phyloP scores from a whole-genome alignment of 30 jellyfish, hydroid and myxozoan genomes.

The Cassiopea xamachana region DNA sequence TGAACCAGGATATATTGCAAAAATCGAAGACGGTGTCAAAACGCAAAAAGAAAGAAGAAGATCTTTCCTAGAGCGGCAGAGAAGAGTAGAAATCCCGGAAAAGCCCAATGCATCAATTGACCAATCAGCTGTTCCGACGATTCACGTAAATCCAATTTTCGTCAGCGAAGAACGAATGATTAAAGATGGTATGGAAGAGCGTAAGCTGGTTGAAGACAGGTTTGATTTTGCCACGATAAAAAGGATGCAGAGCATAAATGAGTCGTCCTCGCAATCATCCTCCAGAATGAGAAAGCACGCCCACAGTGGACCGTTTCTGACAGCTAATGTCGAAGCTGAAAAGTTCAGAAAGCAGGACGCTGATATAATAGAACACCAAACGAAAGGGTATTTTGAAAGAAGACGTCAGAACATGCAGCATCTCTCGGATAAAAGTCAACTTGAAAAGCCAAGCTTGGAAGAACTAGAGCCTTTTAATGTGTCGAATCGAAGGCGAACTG shows the following conservation, averaged over 20 bases:
- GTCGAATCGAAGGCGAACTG: conserved; percentile 47
- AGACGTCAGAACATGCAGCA: conserved; percentile 62
- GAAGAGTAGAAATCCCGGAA: conserved; percentile 71
- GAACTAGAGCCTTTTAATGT: conserved; percentile 43
- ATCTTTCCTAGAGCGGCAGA: conserved; percentile 66
- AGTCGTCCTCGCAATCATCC: background rate
- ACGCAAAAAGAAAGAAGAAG: conserved; percentile 56
- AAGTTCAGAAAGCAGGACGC: conserved; percentile 54
- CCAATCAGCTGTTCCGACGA: conserved; percentile 1
- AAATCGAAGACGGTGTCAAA: conserved; percentile 5
- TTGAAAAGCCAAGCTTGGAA: background rate
- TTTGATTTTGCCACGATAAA: conserved; percentile 34
- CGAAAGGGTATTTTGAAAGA: conserved; percentile 27
- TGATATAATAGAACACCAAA: conserved; percentile 60
- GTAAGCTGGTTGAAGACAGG: conserved; percentile 23
- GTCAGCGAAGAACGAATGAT: conserved; percentile 33
- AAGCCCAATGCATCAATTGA: background rate
- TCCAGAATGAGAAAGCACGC: conserved; percentile 38
- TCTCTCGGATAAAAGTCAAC: conserved; percentile 3
- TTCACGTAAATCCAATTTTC: conserved; percentile 58
- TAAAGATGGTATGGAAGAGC: conserved; percentile 41
- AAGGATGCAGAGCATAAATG: conserved; percentile 20
- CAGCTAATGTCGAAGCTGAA: conserved; percentile 48
- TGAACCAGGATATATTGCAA: conserved; percentile 43
- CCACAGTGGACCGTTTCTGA: conserved; percentile 59